These are phyloP conservation scores for Schizothorax lantsangensis DNA, from an alignment of 2,797 vertebrate species.

Conservation along the genomic window DNA sequence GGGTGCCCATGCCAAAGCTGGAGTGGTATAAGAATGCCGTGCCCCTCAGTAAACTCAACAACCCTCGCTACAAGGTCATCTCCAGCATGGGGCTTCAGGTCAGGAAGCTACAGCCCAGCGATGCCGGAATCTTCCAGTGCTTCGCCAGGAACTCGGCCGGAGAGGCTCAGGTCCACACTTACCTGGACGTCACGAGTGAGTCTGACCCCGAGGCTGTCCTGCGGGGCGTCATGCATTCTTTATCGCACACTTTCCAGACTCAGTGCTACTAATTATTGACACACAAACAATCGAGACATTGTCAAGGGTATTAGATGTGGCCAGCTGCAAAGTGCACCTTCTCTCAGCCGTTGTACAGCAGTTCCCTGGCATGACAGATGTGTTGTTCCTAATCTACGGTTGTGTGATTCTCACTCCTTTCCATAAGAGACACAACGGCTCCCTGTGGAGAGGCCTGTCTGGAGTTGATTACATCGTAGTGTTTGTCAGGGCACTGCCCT, in stretches of 20 bases:
- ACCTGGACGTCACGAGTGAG: conserved; percentile 93
- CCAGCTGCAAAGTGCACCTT: conserved; percentile 32
- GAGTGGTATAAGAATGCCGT: conserved; percentile 92
- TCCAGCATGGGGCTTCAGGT: conserved; percentile 83
- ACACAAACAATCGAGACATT: conserved; percentile 44
- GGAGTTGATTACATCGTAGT: conserved; percentile 61
- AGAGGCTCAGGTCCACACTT: conserved; percentile 85
- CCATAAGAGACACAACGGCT: conserved; percentile 44
- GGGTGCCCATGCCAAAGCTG: conserved; percentile 84
- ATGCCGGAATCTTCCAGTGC: conserved; percentile 94
- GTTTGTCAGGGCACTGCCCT: conserved; percentile 41
- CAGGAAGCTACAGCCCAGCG: conserved; percentile 81
- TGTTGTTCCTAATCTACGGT: conserved; percentile 48
- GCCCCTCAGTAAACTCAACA: conserved; percentile 82
- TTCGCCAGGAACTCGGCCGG: conserved; percentile 87
- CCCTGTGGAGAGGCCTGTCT: conserved; percentile 54
- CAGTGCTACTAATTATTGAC: conserved; percentile 40
- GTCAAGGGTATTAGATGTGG: conserved; percentile 51
- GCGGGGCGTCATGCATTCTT: not conserved
- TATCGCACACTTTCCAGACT: not conserved
- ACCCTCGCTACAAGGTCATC: conserved; percentile 86
- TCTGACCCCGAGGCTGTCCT: conserved; percentile 47
- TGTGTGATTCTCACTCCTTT: conserved; percentile 19
- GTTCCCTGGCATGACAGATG: conserved; percentile 32
- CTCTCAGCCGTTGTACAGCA: conserved; percentile 6